A percentile compares a stretch with the other conserved stretches of the same genome.
Evolutionary conservation across 2,113 vertebrate genomes (phyloP).

Genomic region (Gulo gulo): DNA sequence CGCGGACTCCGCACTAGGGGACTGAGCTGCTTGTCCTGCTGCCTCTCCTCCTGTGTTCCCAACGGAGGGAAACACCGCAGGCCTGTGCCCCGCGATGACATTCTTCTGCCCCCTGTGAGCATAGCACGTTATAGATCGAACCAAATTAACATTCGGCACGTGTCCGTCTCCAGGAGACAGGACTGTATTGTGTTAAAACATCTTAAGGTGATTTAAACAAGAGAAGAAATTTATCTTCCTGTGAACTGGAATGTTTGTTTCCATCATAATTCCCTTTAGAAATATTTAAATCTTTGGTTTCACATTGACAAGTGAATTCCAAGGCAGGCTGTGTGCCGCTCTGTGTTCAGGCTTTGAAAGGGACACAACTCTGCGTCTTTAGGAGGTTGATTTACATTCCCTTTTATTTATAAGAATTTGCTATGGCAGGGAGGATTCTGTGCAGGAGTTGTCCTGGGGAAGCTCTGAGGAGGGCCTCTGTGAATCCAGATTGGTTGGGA

Average conservation of each 20-base stretch:
- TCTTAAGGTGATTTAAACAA: slow-evolving; percentile 59
- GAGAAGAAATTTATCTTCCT: slow-evolving; percentile 61
- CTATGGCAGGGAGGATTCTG: slow-evolving; percentile 60
- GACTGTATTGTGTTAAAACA: slow-evolving; percentile 24
- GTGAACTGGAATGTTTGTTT: slow-evolving; percentile 50
- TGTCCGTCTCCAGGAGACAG: slow-evolving; percentile 20
- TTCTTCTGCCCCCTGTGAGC: neutral
- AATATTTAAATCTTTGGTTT: slow-evolving; percentile 56
- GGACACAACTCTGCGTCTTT: slow-evolving; percentile 15
- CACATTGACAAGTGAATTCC: slow-evolving; percentile 8
- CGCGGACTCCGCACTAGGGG: neutral
- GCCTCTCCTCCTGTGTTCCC: accelerated
- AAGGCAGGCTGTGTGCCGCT: neutral
- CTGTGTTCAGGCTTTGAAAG: neutral
- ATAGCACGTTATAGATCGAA: neutral
- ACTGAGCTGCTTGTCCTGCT: neutral
- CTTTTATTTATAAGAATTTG: slow-evolving; percentile 61
- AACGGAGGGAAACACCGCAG: too few relatives aligned
- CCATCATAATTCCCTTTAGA: slow-evolving; percentile 50
- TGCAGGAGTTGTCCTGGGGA: slow-evolving; percentile 31
- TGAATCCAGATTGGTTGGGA: slow-evolving; percentile 30
- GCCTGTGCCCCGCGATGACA: neutral
- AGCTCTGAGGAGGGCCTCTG: slow-evolving; percentile 41
- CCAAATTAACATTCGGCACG: slow-evolving; percentile 19
- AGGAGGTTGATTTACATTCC: slow-evolving; percentile 52